phyloP scores from a whole-genome alignment of 1,140 invertebrate genomes.

The Delia radicum region DNA sequence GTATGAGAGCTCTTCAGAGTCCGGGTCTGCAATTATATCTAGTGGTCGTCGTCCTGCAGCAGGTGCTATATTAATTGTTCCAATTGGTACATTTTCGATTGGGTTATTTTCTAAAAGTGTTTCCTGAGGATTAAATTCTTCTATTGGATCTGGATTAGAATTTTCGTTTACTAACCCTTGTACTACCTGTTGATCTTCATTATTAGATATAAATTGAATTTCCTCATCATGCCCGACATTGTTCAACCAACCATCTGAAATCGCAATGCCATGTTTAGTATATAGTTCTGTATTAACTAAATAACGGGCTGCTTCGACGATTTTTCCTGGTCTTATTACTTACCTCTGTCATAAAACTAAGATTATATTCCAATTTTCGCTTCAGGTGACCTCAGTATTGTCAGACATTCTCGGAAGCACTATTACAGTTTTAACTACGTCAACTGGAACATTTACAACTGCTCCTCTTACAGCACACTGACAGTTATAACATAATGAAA shows the following conservation, averaged over 20 bases:
- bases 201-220: neutral
- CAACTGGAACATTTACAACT: neutral
- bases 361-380: conserved; percentile 6
- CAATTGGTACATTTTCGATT: conserved; percentile 7
- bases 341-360: conserved; percentile 14
- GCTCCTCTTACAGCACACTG: conserved; percentile 9
- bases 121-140: conserved; percentile 9
- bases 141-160: neutral
- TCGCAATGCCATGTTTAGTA: neutral
- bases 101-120: conserved; percentile 15
- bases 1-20: conserved; percentile 22
- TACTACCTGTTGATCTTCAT: neutral
- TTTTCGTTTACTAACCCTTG: neutral
- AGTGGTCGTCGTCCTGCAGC: conserved; percentile 10
- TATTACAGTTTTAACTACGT: neutral
- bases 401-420: neutral
- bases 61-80: neutral
- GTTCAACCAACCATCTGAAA: neutral
- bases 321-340: conserved; percentile 18
- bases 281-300: conserved; percentile 13
- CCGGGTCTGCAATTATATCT: conserved; percentile 5
- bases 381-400: conserved; percentile 15
- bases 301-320: neutral
- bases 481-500: conserved; percentile 8
- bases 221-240: neutral